Evolutionary conservation across 2,888 invertebrate genomes (phyloP), one percentile per base, ranked within the genome.

Genomic region (Nomada ferruginata): DNA sequence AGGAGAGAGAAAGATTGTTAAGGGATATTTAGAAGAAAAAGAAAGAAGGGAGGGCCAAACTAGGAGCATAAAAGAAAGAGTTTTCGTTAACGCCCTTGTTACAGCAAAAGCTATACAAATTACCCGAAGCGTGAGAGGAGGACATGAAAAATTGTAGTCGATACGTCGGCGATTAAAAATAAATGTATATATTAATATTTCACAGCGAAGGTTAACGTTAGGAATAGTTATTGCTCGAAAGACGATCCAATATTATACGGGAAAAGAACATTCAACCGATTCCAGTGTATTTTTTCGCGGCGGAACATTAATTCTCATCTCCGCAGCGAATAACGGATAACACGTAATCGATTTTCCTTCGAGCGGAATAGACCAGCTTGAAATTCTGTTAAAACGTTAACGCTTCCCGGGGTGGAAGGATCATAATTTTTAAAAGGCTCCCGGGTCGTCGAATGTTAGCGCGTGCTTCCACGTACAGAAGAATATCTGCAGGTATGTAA

Each of bases 381-480:
- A 64, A 65, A 70, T 76, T 60, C 63, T 47, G 57, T 76, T 76
- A 52, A 60, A 76, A 68, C 63, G 69, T 57, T 61, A 68, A 74
- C 36, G 75, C 63, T 75, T 47, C 50, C 42, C 66, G 61, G 63
- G 36, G 68, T 75, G 69, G 65, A 42, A 70, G 59, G 47, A 47
- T 76, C 79, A 64, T 79, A 76, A 79, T 68, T 78, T 75, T 74
- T 66, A 74, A 74, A 78, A 61, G 60, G 42, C 47, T 36, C 4
- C 29, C 36, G 36, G 53, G 15, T 60, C n/a, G 26, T 36, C 65
- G 18, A 3, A n/a, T 59, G 18, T 2, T 36, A 7, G 2, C 57
- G 68, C 36, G 42, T 7, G 23, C 23, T 20, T 44, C 36, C 9
- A 18, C 10, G 18, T 18, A 5, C 10, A 7, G 13, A 36, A 9